phyloP scores from a whole-genome alignment of 2,888 invertebrate species.

The Hirudinaria manillensis region DNA sequence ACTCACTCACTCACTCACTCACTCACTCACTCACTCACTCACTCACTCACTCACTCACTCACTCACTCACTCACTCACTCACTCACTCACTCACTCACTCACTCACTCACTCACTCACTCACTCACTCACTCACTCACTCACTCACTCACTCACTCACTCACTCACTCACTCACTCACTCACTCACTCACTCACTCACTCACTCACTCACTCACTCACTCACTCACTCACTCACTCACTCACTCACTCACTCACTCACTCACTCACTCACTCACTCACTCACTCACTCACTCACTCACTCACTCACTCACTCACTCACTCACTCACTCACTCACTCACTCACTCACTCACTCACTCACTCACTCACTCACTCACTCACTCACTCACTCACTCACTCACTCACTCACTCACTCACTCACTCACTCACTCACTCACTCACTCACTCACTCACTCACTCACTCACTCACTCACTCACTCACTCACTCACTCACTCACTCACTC shows the following conservation, averaged over 20 bases:
- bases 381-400: neutral
- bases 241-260: neutral
- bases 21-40: neutral
- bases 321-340: neutral
- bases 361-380: neutral
- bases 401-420: no score
- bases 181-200: neutral
- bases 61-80: neutral
- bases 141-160: neutral
- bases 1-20: neutral
- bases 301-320: neutral
- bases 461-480: neutral
- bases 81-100: neutral
- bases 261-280: neutral
- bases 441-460: neutral
- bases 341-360: neutral
- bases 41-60: neutral
- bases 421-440: neutral
- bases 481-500: neutral
- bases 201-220: neutral
- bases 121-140: neutral
- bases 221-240: neutral
- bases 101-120: neutral
- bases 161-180: neutral
- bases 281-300: neutral